Conservation (phyloP, 2,797 vertebrate genomes). For the Chelon auratus region DNA sequence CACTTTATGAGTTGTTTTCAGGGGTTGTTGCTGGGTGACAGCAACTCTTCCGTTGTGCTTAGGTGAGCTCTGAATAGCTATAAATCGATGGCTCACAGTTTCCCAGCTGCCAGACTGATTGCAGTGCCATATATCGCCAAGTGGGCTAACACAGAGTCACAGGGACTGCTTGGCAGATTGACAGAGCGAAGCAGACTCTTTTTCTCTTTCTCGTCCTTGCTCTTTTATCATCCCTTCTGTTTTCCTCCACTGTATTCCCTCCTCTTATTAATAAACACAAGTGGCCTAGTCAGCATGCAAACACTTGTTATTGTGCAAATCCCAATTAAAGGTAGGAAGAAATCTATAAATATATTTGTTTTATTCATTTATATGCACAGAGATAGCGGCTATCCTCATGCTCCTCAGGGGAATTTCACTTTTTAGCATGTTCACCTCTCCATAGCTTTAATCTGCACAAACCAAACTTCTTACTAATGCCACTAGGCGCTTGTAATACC, state of each 20-base stretch:
- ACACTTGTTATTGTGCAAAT: slow-evolving; percentile 16
- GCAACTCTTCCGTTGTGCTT: slow-evolving; percentile 38
- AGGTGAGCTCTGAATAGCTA: slow-evolving; percentile 61
- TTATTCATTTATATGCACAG: slow-evolving; percentile 5
- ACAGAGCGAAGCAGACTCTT: slow-evolving; percentile 18
- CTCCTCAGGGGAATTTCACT: accelerated
- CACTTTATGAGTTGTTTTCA: slow-evolving; percentile 58
- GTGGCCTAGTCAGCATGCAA: slow-evolving; percentile 27
- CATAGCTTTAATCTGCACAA: background rate
- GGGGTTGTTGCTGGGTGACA: slow-evolving; percentile 63
- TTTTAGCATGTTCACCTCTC: background rate
- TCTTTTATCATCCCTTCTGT: slow-evolving; percentile 15
- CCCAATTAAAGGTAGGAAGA: slow-evolving; percentile 24
- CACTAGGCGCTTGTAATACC: background rate
- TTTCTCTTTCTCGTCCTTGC: slow-evolving; percentile 14
- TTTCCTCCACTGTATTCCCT: slow-evolving; percentile 17
- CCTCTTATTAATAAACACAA: slow-evolving; percentile 41
- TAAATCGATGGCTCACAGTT: slow-evolving; percentile 67
- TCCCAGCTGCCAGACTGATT: slow-evolving; percentile 59
- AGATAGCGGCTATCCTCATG: slow-evolving; percentile 1
- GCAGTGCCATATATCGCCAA: slow-evolving; percentile 48
- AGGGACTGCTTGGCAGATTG: slow-evolving; percentile 19
- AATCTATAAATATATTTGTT: slow-evolving; percentile 25
- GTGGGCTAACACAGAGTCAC: slow-evolving; percentile 40
- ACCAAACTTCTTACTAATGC: background rate